Conservation (phyloP, 2,113 vertebrate genomes). For the Pseudorhombus dupliciocellatus region DNA sequence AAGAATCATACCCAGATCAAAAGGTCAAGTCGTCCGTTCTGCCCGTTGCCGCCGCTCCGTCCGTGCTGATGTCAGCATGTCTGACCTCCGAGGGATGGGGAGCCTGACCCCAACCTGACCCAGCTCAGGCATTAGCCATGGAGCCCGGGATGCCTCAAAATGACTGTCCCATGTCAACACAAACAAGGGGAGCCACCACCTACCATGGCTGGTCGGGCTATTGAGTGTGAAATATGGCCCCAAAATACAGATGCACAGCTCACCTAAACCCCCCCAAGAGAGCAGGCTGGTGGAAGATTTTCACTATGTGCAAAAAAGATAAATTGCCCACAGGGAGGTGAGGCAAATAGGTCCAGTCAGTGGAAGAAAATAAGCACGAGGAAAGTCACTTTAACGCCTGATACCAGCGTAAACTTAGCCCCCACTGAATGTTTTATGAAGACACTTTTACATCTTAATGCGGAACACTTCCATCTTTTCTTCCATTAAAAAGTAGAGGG, state of each 20-base stretch:
- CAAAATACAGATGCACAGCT: slow-evolving; percentile 44
- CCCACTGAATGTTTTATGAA: slow-evolving; percentile 77
- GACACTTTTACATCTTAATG: slow-evolving; percentile 71
- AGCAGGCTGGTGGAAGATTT: slow-evolving; percentile 22
- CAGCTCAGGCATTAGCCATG: slow-evolving; percentile 20
- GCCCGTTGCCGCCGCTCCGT: slow-evolving; percentile 2
- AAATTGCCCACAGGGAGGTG: slow-evolving; percentile 55
- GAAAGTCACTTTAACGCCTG: slow-evolving; percentile 60
- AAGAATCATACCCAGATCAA: slow-evolving; percentile 33
- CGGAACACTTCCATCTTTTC: slow-evolving; percentile 57
- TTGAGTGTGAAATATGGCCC: slow-evolving; percentile 61
- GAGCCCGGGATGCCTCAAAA: slow-evolving; percentile 48
- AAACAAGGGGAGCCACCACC: slow-evolving; percentile 44
- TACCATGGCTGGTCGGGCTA: slow-evolving; percentile 29
- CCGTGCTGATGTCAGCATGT: slow-evolving; percentile 47
- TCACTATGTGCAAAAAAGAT: slow-evolving; percentile 43
- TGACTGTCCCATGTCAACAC: slow-evolving; percentile 54
- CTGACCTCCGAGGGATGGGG: slow-evolving; percentile 59
- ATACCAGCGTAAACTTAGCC: slow-evolving; percentile 57
- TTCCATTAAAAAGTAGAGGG: slow-evolving; percentile 64
- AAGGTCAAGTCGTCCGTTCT: slow-evolving; percentile 36
- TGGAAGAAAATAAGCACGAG: slow-evolving; percentile 35
- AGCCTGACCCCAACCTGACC: slow-evolving; percentile 52
- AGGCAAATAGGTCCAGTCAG: slow-evolving; percentile 33
- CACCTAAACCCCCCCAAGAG: slow-evolving; percentile 48